Percentiles rank a stretch among this genome's conserved stretches.
These are phyloP conservation scores for Schizopygopsis pylzovi DNA, from an alignment of 2,797 vertebrate genomes.

Conservation along the genomic window DNA sequence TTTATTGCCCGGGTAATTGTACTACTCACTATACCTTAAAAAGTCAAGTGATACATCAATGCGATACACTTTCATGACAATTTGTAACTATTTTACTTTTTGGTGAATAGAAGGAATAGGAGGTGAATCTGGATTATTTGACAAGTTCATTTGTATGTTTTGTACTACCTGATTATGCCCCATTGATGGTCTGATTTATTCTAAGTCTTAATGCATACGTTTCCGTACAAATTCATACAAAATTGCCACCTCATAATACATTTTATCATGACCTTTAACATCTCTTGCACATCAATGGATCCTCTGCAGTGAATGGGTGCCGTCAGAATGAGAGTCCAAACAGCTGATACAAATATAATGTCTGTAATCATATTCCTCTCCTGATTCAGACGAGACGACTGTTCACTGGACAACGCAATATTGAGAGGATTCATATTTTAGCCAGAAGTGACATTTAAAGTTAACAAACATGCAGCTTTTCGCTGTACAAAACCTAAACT, in stretches of 20 bases:
- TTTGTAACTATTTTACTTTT: not conserved
- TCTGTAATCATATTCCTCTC: too few species aligned
- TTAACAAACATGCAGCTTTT: not conserved
- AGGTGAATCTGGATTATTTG: not conserved
- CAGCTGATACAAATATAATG: too few species aligned
- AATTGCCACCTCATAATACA: not conserved
- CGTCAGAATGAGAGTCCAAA: too few species aligned
- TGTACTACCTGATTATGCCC: not conserved
- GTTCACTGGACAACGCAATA: not conserved
- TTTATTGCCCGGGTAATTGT: not conserved
- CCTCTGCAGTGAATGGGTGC: too few species aligned
- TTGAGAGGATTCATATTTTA: not conserved
- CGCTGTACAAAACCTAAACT: not conserved
- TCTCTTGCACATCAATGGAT: not conserved
- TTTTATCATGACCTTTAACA: not conserved
- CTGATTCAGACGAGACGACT: not conserved
- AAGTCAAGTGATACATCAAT: too few species aligned
- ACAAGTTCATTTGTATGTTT: not conserved
- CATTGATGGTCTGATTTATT: not conserved
- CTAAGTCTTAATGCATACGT: not conserved
- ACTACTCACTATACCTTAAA: not conserved
- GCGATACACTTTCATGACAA: too few species aligned
- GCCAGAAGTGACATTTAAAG: not conserved
- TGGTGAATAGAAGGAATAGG: not conserved
- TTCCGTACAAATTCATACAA: not conserved